Evolutionary conservation across 2,888 invertebrate genomes (phyloP), one percentile per base, ranked within the genome.

Genomic region (Acrocyrtus sp.): DNA sequence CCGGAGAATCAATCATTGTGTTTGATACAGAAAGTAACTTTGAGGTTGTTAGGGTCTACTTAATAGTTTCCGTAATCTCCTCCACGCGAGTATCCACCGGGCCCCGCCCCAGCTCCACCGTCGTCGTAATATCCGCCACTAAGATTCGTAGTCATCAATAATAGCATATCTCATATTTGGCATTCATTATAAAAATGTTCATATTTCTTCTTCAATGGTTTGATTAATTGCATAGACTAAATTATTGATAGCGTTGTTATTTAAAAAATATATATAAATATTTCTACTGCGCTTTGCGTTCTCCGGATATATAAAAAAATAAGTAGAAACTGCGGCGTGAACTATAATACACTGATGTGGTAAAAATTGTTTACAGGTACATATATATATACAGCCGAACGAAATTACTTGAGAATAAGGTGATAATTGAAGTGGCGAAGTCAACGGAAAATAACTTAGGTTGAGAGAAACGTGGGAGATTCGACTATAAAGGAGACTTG

Each of bases 1-100:
- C 66, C 70, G 66, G 61, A 67, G 70, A 63, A 68, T 60, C 53
- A 61, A 50, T 66, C 50, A 48, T 75, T 60, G 50, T 57, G 57
- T n/a, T n/a, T n/a, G n/a, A n/a, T n/a, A n/a, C n/a, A n/a, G n/a
- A n/a, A n/a, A 62, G 70, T 57, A 66, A 66, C 15, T 15, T 56
- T 17, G 58, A 45, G 45, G 61, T 47, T 24, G 60, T 63, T 39
- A 72, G 65, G 67, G 69, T 45, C 53, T 61, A 58, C 54, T 75
- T 77, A 78, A 75, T 78, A 78, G 76, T 66, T 75, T 72, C 78
- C 76, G 72, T 78, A 78, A 74, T 78, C 78, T 58, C 78, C 77
- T 48, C 65, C 65, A 66, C 76, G 74, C 53, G 76, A 77, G 74
- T 78, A 78, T 70, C 76, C 74, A 24, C 75, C 75, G 39, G 72